A percentile compares a stretch with the other conserved stretches of the same genome.
phyloP scores from a whole-genome alignment of 2,113 vertebrate genomes.

The Oxyruncus cristatus region DNA sequence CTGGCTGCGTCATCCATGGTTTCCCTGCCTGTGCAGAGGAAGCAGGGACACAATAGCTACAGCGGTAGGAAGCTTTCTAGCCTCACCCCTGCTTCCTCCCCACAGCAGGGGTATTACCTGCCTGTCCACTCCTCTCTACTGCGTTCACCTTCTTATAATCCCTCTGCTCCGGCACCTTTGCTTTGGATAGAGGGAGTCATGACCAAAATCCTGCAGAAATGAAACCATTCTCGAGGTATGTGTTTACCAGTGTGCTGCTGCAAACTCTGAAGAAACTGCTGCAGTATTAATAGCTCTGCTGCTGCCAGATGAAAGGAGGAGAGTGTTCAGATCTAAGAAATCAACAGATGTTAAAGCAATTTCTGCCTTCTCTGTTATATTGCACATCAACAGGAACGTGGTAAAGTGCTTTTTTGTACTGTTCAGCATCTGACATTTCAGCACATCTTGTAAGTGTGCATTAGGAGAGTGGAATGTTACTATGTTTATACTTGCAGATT shows the following conservation, averaged over 20 bases:
- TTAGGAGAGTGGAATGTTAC: slow-evolving; percentile 26
- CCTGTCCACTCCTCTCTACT: not conserved
- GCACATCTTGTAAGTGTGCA: slow-evolving; percentile 4
- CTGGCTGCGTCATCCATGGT: not conserved
- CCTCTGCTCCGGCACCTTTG: not conserved
- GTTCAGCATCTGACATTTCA: slow-evolving; percentile 12
- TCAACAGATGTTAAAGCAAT: not conserved
- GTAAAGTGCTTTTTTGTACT: not conserved
- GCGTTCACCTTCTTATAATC: not conserved
- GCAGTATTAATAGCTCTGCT: not conserved
- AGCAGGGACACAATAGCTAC: slow-evolving; percentile 31
- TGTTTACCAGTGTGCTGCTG: not conserved
- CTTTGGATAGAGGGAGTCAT: not conserved
- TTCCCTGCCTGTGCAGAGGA: not conserved
- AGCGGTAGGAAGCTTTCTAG: slow-evolving; percentile 7
- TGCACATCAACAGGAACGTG: not conserved
- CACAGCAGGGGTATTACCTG: slow-evolving; percentile 29
- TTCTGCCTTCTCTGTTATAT: not conserved
- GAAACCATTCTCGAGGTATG: not conserved
- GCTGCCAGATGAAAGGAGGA: not conserved
- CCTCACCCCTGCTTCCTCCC: slow-evolving; percentile 34
- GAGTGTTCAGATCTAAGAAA: not conserved
- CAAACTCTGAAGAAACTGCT: not conserved
- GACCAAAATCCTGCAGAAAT: not conserved
- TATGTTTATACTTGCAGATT: slow-evolving; percentile 36